A percentile compares a stretch with the other conserved stretches of the same genome.
Conservation (phyloP, 2,113 vertebrate genomes). For the Campylorhamphus procurvoides region DNA sequence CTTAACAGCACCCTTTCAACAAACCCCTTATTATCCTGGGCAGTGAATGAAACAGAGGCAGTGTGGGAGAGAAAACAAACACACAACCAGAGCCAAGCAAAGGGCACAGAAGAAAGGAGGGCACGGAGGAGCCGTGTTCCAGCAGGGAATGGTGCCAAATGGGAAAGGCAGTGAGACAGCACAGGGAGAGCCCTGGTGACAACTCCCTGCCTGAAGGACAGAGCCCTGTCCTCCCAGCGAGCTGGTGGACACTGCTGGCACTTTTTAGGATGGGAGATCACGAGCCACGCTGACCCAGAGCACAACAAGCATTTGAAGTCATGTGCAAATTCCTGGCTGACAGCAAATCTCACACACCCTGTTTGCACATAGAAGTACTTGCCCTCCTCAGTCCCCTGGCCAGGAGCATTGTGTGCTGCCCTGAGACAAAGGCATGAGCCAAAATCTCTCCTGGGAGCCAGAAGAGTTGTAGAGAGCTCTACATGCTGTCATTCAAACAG, state of each 20-base stretch:
- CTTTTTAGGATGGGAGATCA: neutral
- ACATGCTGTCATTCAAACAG: accelerated
- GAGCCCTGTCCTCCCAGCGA: neutral
- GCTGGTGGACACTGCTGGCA: neutral
- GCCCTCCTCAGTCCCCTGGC: neutral
- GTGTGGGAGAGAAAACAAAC: conserved; percentile 55
- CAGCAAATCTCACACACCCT: neutral
- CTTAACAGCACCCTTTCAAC: conserved; percentile 41
- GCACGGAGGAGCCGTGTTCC: accelerated
- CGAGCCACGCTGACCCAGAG: neutral
- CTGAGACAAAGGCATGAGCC: neutral
- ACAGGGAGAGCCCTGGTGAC: neutral
- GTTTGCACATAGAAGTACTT: neutral
- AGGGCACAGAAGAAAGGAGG: neutral
- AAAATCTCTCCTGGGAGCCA: neutral
- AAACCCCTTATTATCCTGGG: conserved; percentile 51
- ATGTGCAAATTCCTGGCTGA: accelerated
- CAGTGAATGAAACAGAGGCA: conserved; percentile 33
- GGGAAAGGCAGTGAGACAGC: accelerated
- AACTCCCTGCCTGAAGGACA: neutral
- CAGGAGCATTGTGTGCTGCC: accelerated
- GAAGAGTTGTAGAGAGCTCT: neutral
- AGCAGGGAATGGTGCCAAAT: neutral
- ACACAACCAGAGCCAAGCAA: neutral
- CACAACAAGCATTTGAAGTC: neutral